Base-by-base conservation (phyloP, 2,888 invertebrate species). In the Corythucha ciliata region DNA sequence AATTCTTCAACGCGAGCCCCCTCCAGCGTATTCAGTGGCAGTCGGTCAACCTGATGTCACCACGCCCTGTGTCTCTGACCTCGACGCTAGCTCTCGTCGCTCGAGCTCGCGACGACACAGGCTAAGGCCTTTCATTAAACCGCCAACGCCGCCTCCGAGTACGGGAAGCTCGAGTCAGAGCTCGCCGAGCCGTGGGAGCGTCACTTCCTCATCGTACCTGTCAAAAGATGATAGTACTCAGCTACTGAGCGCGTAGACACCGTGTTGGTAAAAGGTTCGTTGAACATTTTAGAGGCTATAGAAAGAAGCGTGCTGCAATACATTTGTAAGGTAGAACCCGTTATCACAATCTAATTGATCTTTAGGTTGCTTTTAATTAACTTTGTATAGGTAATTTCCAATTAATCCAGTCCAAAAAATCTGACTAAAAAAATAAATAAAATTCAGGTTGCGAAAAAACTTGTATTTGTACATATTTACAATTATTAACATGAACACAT, bases 21-120 rank as follows among this genome's bases (percentile, higher is more conserved):
- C 73, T 2, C 73, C 73, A 3, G 66, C 70, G 0, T 73, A 73
- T 59, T 66, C 68, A 26, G 70, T 70, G 32, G 71, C 73, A 26
- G 69, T 72, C 2, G 63, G 61, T 24, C 62, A 64, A 20, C 29
- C 24, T 2, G 52, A 52, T 29, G 14, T 44, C 24, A 47, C 33
- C 27, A 36, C 34, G 18, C 29, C 46, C 14, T 34, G 50, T 4
- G 26, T 52, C 10, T 10, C 48, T 22, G 53, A 49, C 29, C 40
- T 39, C 3, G 39, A 52, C 7, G 33, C 47, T 6, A 40, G 44
- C 12, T 33, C 41, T 10, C 27, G 50, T 20, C 21, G 42, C n/a
- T 45, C 49, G 25, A 56, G 56, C 26, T 37, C 41, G n/a, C 52
- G 54, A n/a, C 29, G 49, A n/a, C 47, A 52, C 21, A 32, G 52